phyloP scores from a whole-genome alignment of 1,140 invertebrate genomes.

The Onthophagus taurus region DNA sequence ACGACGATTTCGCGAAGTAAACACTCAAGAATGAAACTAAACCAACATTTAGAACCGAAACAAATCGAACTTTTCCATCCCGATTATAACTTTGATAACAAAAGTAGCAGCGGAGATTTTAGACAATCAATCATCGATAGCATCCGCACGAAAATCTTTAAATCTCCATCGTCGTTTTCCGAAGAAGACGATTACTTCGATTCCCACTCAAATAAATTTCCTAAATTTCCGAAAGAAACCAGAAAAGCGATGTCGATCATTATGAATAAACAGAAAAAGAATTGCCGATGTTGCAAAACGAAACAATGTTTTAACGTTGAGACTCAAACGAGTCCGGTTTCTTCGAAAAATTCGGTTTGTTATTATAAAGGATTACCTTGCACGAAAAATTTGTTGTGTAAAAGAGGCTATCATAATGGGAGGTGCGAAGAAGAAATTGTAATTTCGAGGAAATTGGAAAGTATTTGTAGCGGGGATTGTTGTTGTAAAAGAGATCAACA shows the following conservation, averaged over 20 bases:
- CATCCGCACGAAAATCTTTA: constrained; percentile 7
- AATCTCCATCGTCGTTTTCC: background rate
- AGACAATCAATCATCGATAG: constrained; percentile 6
- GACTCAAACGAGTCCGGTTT: constrained; percentile 4
- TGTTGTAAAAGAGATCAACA: constrained; percentile 1
- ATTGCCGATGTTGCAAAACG: constrained; percentile 7
- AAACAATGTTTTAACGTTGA: background rate
- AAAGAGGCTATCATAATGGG: constrained; percentile 5
- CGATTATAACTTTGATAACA: constrained; percentile 9
- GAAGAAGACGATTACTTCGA: background rate
- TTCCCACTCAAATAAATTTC: background rate
- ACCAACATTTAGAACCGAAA: background rate
- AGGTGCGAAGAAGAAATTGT: constrained; percentile 5
- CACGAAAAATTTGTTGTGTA: constrained; percentile 3
- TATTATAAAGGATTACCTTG: background rate
- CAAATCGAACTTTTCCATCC: constrained; percentile 9
- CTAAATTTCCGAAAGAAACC: constrained; percentile 10
- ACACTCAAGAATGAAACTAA: background rate
- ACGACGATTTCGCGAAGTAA: constrained; percentile 5
- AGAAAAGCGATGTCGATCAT: constrained; percentile 11
- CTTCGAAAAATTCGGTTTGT: background rate
- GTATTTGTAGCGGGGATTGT: constrained; percentile 2
- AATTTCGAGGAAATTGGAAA: background rate
- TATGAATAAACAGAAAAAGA: constrained; percentile 7
- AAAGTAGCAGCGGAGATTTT: background rate